phyloP scores from a whole-genome alignment of 1,140 invertebrate genomes.

The Drosophila rhopaloa region DNA sequence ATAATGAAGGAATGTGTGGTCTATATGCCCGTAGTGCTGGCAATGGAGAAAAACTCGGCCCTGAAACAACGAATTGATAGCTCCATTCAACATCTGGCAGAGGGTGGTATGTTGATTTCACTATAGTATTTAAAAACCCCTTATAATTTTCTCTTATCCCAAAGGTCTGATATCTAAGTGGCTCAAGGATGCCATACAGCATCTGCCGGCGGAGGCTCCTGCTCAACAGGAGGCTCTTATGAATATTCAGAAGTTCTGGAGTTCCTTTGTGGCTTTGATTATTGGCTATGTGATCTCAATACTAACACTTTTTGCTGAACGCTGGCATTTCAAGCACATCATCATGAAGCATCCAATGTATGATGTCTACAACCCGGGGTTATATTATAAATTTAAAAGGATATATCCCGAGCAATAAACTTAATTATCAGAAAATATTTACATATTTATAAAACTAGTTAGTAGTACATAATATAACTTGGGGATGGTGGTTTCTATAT shows the following conservation, averaged over 20 bases:
- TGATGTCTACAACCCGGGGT: constrained; percentile 87
- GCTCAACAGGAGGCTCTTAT: constrained; percentile 88
- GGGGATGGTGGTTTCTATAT: no score
- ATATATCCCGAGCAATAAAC: constrained; percentile 46
- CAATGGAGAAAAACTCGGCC: constrained; percentile 92
- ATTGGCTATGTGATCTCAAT: constrained; percentile 89
- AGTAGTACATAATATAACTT: no score
- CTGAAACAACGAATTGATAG: constrained; percentile 89
- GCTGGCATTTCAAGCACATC: constrained; percentile 88
- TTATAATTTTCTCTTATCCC: background rate
- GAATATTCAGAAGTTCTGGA: constrained; percentile 91
- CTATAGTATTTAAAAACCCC: background rate
- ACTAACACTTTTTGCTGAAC: constrained; percentile 87
- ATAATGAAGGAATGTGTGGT: constrained; percentile 93
- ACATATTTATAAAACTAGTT: background rate
- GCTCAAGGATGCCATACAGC: constrained; percentile 89
- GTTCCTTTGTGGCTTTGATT: constrained; percentile 89
- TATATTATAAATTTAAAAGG: constrained; percentile 78
- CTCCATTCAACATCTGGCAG: constrained; percentile 88
- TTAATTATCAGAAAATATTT: background rate
- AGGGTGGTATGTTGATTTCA: constrained; percentile 86
- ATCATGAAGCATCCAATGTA: constrained; percentile 89
- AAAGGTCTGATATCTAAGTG: constrained; percentile 89
- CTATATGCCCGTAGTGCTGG: constrained; percentile 91
- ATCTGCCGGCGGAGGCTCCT: constrained; percentile 85